phyloP scores from a whole-genome alignment of 2,888 invertebrate genomes.

The Colostygia pectinataria region DNA sequence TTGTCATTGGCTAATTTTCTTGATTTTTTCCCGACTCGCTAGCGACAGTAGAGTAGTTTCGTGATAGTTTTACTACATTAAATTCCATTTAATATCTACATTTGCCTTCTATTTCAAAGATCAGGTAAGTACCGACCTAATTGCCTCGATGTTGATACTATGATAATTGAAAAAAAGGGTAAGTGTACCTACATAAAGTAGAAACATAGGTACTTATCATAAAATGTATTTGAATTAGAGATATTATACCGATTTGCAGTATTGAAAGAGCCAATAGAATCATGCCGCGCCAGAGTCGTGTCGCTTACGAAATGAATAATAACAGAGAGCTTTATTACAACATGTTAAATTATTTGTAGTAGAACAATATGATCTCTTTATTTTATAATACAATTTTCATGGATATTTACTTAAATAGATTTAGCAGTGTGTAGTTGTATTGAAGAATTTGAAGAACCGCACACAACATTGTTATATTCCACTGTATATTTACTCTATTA shows the following conservation, averaged over 20 bases:
- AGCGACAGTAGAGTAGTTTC: no score
- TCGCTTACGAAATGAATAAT: constrained; percentile 55
- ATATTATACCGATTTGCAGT: constrained; percentile 45
- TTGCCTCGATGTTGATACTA: no score
- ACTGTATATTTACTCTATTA: constrained; percentile 47
- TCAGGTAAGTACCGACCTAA: no score
- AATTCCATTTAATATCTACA: no score
- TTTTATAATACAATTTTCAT: constrained; percentile 80
- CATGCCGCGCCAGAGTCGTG: constrained; percentile 57
- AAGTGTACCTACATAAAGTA: no score
- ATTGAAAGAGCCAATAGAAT: constrained; percentile 56
- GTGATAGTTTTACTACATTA: no score
- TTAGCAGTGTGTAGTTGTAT: constrained; percentile 69
- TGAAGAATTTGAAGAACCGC: constrained; percentile 58
- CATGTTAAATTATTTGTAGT: constrained; percentile 75
- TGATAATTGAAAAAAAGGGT: no score
- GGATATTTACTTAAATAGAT: constrained; percentile 80
- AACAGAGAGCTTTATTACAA: constrained; percentile 71
- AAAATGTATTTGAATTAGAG: constrained; percentile 13
- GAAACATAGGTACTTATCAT: no score
- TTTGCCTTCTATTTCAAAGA: no score
- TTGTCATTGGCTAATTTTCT: no score
- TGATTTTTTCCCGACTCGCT: no score
- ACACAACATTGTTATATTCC: constrained; percentile 59
- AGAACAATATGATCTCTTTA: constrained; percentile 79